phyloP scores from a whole-genome alignment of 2,797 vertebrate genomes.

The Masticophis lateralis region DNA sequence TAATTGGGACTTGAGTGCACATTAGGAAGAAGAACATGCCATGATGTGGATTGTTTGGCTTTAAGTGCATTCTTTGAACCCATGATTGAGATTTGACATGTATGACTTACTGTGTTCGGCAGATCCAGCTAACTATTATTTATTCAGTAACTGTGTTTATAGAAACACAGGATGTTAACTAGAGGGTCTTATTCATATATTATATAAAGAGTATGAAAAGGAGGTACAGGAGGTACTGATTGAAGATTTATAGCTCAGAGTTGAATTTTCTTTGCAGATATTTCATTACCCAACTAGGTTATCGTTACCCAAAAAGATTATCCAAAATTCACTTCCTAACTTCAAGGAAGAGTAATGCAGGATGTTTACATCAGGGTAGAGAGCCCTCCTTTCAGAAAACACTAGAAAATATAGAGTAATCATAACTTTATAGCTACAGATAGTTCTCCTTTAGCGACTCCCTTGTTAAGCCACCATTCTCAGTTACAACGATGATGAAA shows the following conservation, averaged over 20 bases:
- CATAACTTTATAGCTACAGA: background rate
- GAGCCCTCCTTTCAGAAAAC: background rate
- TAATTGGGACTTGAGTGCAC: background rate
- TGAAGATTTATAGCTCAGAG: no score
- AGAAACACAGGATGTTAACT: background rate
- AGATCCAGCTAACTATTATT: background rate
- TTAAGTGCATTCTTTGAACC: background rate
- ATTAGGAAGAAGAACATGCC: background rate
- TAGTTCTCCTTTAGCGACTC: background rate
- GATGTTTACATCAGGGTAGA: no score
- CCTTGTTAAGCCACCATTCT: background rate
- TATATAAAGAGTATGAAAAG: background rate
- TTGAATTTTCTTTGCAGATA: no score
- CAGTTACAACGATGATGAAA: background rate
- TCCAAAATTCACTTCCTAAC: background rate
- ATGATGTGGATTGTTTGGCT: background rate
- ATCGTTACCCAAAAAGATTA: background rate
- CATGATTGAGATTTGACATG: background rate
- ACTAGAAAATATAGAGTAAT: background rate
- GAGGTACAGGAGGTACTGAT: background rate
- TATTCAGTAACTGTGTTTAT: background rate
- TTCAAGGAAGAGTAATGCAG: background rate
- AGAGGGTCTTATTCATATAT: background rate
- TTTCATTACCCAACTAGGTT: no score
- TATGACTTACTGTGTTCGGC: background rate